Conservation (phyloP, 2,888 invertebrate species). For the Chaitophorus viminalis region DNA sequence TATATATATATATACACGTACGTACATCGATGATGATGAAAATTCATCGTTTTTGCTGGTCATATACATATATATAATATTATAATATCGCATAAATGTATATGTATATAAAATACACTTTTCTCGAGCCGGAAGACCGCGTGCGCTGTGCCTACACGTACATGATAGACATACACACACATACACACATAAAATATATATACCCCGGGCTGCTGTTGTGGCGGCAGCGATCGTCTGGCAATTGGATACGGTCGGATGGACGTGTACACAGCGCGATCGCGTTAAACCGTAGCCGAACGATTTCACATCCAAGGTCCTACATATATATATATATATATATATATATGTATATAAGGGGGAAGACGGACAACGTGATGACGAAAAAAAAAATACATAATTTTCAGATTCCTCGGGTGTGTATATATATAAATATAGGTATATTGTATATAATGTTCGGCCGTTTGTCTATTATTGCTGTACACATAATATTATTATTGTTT, state of each 20-base stretch:
- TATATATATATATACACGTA: no score
- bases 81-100: no score
- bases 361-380: background rate
- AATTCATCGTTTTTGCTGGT: slow-evolving; percentile 26
- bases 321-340: no score
- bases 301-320: slow-evolving; percentile 55
- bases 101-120: no score
- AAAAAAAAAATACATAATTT: slow-evolving; percentile 27
- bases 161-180: background rate
- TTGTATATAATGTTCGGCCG: slow-evolving; percentile 9
- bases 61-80: no score
- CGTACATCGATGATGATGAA: background rate
- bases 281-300: slow-evolving; percentile 60
- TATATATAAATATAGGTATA: no score
- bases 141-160: background rate
- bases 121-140: slow-evolving; percentile 41
- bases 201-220: slow-evolving; percentile 2
- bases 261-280: slow-evolving; percentile 55
- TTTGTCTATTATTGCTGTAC: slow-evolving; percentile 10
- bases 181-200: no score
- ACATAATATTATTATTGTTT: background rate
- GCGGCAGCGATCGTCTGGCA: slow-evolving; percentile 42
- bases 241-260: slow-evolving; percentile 54
- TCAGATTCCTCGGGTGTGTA: slow-evolving; percentile 41
- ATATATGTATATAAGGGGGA: background rate